phyloP scores from a whole-genome alignment of 2,113 vertebrate species.

The Polypterus bichir region DNA sequence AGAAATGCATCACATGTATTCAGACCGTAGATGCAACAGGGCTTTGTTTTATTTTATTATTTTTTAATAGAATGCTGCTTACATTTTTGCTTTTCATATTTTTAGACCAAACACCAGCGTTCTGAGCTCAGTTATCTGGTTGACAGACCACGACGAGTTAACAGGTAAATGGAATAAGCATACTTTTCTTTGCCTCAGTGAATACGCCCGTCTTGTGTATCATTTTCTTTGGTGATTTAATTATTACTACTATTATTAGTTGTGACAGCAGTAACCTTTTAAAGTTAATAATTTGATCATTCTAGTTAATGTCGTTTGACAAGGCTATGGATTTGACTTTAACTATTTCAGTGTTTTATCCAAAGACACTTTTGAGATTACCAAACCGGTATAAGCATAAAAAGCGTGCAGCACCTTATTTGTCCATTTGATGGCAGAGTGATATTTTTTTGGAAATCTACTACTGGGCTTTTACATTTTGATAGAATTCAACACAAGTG shows the following conservation, averaged over 20 bases:
- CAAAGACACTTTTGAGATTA: neutral
- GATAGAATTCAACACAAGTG: neutral
- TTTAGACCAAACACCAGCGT: constrained; percentile 91
- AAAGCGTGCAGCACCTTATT: constrained; percentile 41
- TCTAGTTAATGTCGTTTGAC: no score
- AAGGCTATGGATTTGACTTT: no score
- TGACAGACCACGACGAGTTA: constrained; percentile 89
- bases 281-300: no score
- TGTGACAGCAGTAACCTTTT: no score
- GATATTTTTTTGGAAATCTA: constrained; percentile 46
- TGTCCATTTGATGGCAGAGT: constrained; percentile 64
- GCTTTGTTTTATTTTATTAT: neutral
- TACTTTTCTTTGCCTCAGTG: neutral
- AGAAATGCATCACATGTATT: no score
- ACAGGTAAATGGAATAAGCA: constrained; percentile 65
- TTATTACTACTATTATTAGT: no score
- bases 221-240: no score
- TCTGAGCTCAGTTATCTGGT: constrained; percentile 95
- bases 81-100: constrained; percentile 34
- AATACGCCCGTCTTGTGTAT: no score
- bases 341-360: no score
- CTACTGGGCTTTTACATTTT: constrained; percentile 15
- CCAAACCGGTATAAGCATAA: no score
- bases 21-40: no score
- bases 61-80: neutral